Evolutionary conservation across 2,113 vertebrate genomes (phyloP).

Genomic region (Cyrtonyx montezumae): DNA sequence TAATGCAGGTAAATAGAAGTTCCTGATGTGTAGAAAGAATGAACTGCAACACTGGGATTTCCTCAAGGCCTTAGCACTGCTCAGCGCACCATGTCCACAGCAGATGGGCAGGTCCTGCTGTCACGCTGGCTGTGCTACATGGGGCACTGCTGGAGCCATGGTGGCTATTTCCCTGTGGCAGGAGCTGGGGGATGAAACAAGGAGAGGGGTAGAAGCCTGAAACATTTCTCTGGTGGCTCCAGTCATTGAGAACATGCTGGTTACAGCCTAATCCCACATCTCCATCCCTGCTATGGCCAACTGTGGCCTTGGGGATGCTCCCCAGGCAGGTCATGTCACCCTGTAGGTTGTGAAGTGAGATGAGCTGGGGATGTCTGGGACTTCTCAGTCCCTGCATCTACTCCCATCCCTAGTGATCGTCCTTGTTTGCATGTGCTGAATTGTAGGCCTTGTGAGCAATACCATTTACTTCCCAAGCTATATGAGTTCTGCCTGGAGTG

Average conservation of each 20-base stretch:
- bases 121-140: rapidly evolving
- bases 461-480: neutral
- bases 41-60: neutral
- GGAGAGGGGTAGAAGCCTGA: neutral
- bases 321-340: rapidly evolving
- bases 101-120: rapidly evolving
- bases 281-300: neutral
- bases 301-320: neutral
- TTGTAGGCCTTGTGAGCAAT: neutral
- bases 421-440: neutral
- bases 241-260: rapidly evolving
- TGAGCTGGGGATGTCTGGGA: rapidly evolving
- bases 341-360: rapidly evolving
- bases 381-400: neutral
- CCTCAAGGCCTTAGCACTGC: rapidly evolving
- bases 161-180: neutral
- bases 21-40: neutral
- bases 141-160: neutral
- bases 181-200: neutral
- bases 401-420: neutral
- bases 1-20: neutral
- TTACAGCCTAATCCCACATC: rapidly evolving
- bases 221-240: neutral
- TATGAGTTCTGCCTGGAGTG: neutral
- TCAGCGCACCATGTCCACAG: rapidly evolving